Evolutionary conservation across 2,888 invertebrate genomes (phyloP), one percentile per base, ranked within the genome.

Genomic region (Drosophila koepferae): DNA sequence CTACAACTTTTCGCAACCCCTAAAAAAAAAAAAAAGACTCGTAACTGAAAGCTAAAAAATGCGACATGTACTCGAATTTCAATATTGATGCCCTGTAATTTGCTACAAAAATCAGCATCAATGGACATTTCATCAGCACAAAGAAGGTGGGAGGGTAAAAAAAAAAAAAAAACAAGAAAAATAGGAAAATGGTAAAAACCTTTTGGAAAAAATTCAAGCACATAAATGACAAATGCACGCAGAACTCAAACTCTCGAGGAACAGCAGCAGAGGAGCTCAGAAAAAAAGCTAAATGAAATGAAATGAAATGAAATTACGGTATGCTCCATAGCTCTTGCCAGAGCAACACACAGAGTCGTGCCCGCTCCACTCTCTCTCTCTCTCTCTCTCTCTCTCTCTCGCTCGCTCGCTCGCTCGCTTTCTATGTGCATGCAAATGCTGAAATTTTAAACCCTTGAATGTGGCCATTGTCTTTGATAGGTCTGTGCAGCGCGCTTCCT

Each of bases 391-490:
- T 8, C 53, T 2, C 16, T 14, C 43, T 4, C 31, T 28, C 10
- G 14, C n/a, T 36, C n/a, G 12, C 36, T 23, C 49, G 16, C 40
- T 44, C 28, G 6, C 9, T n/a, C 36, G 2, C 20, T 36, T 46
- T 65, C 61, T 54, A 36, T 65, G 65, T 55, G 63, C 69, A 90
- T 90, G 90, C 80, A 90, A 90, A 86, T 91, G 76, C 53, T 91
- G 89, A 89, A 89, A 89, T 89, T 89, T 84, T 86, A 89, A 86
- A 90, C 89, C 89, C 91, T 91, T 91, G 90, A 90, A 90, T 83
- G 89, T 74, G 86, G 78, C 82, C 82, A 84, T 84, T 84, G 88
- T 84, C 81, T 84, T 88, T 84, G 86, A 80, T 84, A 80, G 77
- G 63, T 69, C 51, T 68, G 75, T 48, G 53, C 38, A 56, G 64